phyloP scores from a whole-genome alignment of 2,797 vertebrate genomes.

The Semotilus atromaculatus region DNA sequence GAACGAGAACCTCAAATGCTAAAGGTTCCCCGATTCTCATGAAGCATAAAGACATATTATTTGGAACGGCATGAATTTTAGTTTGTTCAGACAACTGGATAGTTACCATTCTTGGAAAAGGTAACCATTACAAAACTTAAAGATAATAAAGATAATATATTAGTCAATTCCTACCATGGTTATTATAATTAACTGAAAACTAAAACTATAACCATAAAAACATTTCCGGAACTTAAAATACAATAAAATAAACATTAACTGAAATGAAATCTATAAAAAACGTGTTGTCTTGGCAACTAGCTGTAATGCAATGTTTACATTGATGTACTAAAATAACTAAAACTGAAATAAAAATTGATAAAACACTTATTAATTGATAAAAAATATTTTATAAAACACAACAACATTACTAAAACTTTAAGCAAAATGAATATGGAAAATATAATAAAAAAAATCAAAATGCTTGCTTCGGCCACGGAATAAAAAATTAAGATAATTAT shows the following conservation, averaged over 20 bases:
- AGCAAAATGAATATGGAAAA: not conserved
- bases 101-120: constrained; percentile 6
- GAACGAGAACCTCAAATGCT: not conserved
- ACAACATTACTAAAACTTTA: not conserved
- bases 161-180: not conserved
- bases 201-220: not conserved
- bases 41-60: not conserved
- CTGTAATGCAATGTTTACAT: not conserved
- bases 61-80: not conserved
- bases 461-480: no score
- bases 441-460: not conserved
- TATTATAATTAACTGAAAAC: not conserved
- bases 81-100: not conserved
- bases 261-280: not conserved
- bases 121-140: not conserved
- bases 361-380: no score
- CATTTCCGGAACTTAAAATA: not conserved
- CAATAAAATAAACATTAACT: not conserved
- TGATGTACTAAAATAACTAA: not conserved
- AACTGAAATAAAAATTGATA: not conserved
- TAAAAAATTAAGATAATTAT: no score
- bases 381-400: not conserved
- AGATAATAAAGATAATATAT: not conserved
- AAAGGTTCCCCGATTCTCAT: not conserved
- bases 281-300: not conserved